Base-by-base conservation (phyloP, 2,113 vertebrate species). In the Pachypanchax playfairii region DNA sequence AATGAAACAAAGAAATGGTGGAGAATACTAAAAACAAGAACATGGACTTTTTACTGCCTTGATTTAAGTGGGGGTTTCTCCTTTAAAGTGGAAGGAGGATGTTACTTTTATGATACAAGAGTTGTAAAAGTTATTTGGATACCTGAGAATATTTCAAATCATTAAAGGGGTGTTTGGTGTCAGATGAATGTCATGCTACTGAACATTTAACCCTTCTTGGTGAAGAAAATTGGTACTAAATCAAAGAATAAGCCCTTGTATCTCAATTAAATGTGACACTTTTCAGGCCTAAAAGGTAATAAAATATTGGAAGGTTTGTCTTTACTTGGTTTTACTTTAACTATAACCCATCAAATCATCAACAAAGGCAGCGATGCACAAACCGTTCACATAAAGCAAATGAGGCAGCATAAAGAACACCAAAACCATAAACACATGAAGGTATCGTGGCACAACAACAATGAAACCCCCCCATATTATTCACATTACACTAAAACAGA, bases 31-130 rank as follows among this genome's bases (percentile, higher is more conserved):
- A 24, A 60, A 70, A 49, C 20, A 47, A 55, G 25, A 64, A 29
- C 49, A 31, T 41, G 26, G 57, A 64, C 39, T 52, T 76, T 88
- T 83, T 65, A 84, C 73, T 48, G 79, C 56, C 59, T 58, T 80
- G 61, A 86, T 85, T 84, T 79, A 87, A 43, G 65, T 76, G 68
- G 54, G 12, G 12, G 77, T 76, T 65, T 57, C 33, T 77, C 53
- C 20, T 11, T 81, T 60, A 70, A n/a, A 60, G 36, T 52, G 41
- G 49, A 49, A 79, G 65, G 38, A 70, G 70, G 77, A 79, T 57
- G 75, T 75, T 51, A 59, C 70, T 81, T 84, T 85, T 81, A 79
- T 77, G 75, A 70, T 68, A 43, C 58, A 50, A n/a, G 55, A 33
- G 69, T 47, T 20, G 60, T 83, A 63, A 84, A 84, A 57, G 47